Percentiles rank a stretch among this genome's conserved stretches.
Evolutionary conservation across 92 coral and sea anemone genomes (phyloP).

Genomic region (Isaurus tuberculatus): DNA sequence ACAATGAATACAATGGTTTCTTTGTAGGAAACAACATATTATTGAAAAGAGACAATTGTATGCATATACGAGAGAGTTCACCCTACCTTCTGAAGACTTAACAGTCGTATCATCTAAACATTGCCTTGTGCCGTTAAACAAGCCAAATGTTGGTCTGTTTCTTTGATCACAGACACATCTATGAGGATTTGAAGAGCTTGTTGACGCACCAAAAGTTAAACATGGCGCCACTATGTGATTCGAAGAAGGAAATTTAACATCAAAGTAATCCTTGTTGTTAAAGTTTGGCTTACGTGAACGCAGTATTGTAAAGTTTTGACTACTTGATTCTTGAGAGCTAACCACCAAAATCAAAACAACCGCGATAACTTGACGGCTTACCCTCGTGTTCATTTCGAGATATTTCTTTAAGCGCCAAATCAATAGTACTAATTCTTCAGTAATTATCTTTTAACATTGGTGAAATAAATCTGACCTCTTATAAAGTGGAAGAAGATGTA

Average conservation of each 20-base stretch:
- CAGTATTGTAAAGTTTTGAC: slow-evolving; percentile 14
- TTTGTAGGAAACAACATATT: background rate
- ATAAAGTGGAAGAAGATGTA: background rate
- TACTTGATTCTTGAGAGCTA: background rate
- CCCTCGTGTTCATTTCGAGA: background rate
- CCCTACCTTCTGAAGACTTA: slow-evolving; percentile 20
- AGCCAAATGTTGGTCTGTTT: slow-evolving; percentile 12
- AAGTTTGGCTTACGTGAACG: background rate
- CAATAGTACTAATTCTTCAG: background rate
- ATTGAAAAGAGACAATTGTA: background rate
- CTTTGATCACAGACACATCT: slow-evolving; percentile 8
- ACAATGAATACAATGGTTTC: background rate
- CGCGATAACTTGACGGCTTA: background rate
- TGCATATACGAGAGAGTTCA: background rate
- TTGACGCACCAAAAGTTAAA: background rate
- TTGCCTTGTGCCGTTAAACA: slow-evolving; percentile 5
- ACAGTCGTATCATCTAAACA: background rate
- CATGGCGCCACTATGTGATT: background rate
- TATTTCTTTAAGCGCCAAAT: background rate
- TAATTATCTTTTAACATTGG: background rate
- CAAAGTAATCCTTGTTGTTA: background rate
- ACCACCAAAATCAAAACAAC: background rate
- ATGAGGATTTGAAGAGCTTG: background rate
- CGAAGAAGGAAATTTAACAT: background rate
- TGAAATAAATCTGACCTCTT: background rate